Conservation (phyloP, 2,113 vertebrate genomes). For the Nesoenas mayeri region DNA sequence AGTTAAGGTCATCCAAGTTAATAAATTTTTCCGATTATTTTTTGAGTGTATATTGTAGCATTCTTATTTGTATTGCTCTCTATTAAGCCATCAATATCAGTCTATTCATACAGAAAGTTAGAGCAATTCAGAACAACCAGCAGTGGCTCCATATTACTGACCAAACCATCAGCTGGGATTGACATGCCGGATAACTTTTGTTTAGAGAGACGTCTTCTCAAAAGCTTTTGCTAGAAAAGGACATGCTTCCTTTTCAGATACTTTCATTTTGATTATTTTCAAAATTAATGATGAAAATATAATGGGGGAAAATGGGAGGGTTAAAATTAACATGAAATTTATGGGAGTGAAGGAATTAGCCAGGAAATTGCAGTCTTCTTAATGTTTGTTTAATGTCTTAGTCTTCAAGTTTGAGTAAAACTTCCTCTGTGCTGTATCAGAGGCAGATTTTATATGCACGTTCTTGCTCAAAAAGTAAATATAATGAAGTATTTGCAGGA, state of each 20-base stretch:
- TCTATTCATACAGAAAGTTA: neutral
- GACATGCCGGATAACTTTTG: rapidly evolving
- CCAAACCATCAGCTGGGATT: neutral
- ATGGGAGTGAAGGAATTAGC: neutral
- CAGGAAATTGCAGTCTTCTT: neutral
- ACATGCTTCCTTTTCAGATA: neutral
- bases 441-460: neutral
- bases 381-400: neutral
- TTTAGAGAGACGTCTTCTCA: neutral
- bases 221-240: neutral
- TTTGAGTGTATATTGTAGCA: neutral
- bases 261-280: neutral
- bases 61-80: neutral
- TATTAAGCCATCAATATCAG: neutral
- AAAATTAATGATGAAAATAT: neutral
- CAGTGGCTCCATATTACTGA: neutral
- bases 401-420: neutral
- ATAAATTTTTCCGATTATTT: neutral
- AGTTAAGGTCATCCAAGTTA: neutral
- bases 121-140: neutral
- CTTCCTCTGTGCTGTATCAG: neutral
- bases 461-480: neutral
- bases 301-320: neutral
- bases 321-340: neutral
- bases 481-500: neutral